Base-by-base conservation (phyloP, 2,888 invertebrate species). In the Pheosia gnoma region DNA sequence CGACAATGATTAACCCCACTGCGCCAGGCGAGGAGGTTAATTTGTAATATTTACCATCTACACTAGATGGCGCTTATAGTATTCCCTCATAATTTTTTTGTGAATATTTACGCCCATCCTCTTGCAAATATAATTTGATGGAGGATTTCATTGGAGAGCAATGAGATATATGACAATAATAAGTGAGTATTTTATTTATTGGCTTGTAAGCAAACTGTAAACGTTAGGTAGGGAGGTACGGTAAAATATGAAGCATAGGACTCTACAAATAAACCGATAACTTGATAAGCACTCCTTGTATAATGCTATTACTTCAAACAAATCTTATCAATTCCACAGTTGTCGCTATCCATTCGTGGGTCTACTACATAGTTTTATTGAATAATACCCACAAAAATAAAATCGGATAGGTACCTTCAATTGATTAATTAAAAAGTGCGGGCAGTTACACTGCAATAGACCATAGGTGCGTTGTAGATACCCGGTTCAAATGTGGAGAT, bases 181-280 rank as follows among this genome's bases (percentile, higher is more conserved):
- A 43, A 9, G 43, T 43, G 10, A 9, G 9, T 9, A 47, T 47
- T 4, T n/a, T 47, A 47, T 11, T 47, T 47, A n/a, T 9, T 47
- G 5, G 9, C n/a, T 47, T 3, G 10, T 45, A 41, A 41, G 41
- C 6, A 43, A 8, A 43, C n/a, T 4, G n/a, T 25, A 25, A 25
- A 25, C 25, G 25, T 25, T 25, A 25, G 25, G 25, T 25, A 25
- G 25, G 25, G 25, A 25, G 25, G 5, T 47, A 47, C n/a, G 47
- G 47, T 9, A 47, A 47, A 4, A 65, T 68, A 65, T 61, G 65
- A 75, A 75, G 73, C 70, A 61, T 71, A 71, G 78, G 81, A 80
- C 84, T 85, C 73, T 59, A 83, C 84, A 89, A 90, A 90, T 83
- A 87, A 68, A 79, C 81, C 81, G 91, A 93, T 92, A 91, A 90